Evolutionary conservation across 2,888 invertebrate species (phyloP), one percentile per base, ranked within the genome.

Genomic region (Nematopogon swammerdamellus): DNA sequence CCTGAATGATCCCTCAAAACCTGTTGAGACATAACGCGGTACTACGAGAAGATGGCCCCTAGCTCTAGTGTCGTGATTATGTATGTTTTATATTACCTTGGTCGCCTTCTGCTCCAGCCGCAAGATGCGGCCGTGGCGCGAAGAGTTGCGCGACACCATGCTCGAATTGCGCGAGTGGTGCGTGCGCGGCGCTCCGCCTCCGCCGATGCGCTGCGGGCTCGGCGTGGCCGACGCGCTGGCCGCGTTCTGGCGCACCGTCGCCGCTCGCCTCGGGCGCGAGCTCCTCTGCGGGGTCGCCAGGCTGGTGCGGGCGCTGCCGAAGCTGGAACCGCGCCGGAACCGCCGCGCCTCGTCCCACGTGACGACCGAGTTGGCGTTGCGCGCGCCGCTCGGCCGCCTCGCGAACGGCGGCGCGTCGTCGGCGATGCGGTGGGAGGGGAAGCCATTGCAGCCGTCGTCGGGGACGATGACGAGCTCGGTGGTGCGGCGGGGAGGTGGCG

Each of bases 41-140:
- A n/a, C n/a, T n/a, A n/a, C n/a, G n/a, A n/a, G n/a, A n/a, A n/a
- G n/a, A n/a, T n/a, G n/a, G n/a, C n/a, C n/a, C n/a, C n/a, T n/a
- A n/a, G n/a, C n/a, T n/a, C n/a, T n/a, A n/a, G n/a, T n/a, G n/a
- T n/a, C n/a, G n/a, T n/a, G n/a, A n/a, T n/a, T n/a, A n/a, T n/a
- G n/a, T n/a, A n/a, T n/a, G n/a, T n/a, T n/a, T n/a, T n/a, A n/a
- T n/a, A n/a, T n/a, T n/a, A n/a, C n/a, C 75, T 97, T 95, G 11
- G 97, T 96, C 1, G 97, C 97, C 68, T 97, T 97, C 65, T 97
- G 96, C 67, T 97, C 96, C 49, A 95, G 82, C 3, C 92, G 83
- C 49, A 96, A 85, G 60, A 90, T 92, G 51, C 92, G 81, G 0
- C 92, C 92, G 62, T 92, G 92, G 0, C 92, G 82, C 0, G 90